phyloP scores from a whole-genome alignment of 1,140 invertebrate genomes.

The Cecropterus lyciades region DNA sequence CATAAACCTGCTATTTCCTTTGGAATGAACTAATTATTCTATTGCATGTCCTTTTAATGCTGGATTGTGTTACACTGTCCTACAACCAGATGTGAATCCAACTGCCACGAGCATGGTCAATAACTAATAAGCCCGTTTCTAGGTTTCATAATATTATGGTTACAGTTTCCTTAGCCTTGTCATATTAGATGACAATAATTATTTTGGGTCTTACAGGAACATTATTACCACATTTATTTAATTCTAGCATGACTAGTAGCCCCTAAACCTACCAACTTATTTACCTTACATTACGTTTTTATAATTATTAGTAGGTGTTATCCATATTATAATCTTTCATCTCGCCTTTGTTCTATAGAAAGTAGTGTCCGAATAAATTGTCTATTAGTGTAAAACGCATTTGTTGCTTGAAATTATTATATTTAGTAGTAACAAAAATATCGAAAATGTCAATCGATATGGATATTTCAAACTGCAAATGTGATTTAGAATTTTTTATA shows the following conservation, averaged over 20 bases:
- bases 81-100: conserved; percentile 55
- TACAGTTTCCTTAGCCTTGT: conserved; percentile 39
- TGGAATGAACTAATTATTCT: conserved; percentile 80
- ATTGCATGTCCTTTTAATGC: conserved; percentile 70
- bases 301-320: conserved; percentile 5
- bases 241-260: conserved; percentile 21
- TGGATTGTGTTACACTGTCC: conserved; percentile 68
- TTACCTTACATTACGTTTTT: conserved; percentile 13
- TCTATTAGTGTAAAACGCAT: conserved; percentile 17
- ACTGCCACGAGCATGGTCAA: conserved; percentile 66
- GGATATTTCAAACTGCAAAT: conserved; percentile 54
- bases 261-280: conserved; percentile 15
- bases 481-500: conserved; percentile 28
- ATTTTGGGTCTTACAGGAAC: conserved; percentile 32
- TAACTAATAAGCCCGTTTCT: conserved; percentile 36
- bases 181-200: conserved; percentile 49
- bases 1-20: conserved; percentile 74
- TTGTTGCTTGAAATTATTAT: conserved; percentile 54
- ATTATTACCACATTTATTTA: conserved; percentile 38
- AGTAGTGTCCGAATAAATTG: conserved; percentile 4
- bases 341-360: conserved; percentile 11
- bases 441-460: too few species aligned
- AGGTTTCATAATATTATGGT: conserved; percentile 19
- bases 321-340: conserved; percentile 15
- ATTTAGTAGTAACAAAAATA: too few species aligned